These are phyloP conservation scores for Sus scrofa DNA, from an alignment of 2,113 vertebrate species.

Conservation along the genomic window DNA sequence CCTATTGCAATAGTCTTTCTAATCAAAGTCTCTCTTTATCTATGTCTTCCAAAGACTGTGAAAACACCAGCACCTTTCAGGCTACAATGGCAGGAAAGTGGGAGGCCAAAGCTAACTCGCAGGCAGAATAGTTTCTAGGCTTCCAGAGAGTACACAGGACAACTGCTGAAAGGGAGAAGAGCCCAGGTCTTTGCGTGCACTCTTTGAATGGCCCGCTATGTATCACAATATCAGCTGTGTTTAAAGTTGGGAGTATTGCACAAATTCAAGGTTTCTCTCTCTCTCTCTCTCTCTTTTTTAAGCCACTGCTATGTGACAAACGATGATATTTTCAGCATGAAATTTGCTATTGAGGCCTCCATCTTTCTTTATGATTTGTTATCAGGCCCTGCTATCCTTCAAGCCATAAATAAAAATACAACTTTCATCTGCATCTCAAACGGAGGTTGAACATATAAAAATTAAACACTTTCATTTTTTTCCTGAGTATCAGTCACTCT, in stretches of 20 bases:
- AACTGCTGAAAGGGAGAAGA: not conserved
- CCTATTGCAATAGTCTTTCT: not conserved
- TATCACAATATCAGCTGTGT: not conserved
- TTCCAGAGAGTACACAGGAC: not conserved
- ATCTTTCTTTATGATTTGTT: constrained; percentile 65
- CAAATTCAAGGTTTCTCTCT: constrained; percentile 5
- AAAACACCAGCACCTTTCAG: not conserved
- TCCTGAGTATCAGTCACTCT: not conserved
- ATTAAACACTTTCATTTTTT: constrained; percentile 72
- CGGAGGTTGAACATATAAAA: constrained; percentile 52
- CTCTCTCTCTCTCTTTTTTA: not conserved
- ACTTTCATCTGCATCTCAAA: constrained; percentile 71
- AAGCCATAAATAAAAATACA: constrained; percentile 70
- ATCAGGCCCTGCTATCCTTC: constrained; percentile 23
- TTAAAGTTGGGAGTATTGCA: not conserved
- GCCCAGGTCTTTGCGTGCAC: not conserved
- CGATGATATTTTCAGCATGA: constrained; percentile 57
- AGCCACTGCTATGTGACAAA: constrained; percentile 42
- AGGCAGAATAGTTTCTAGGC: not conserved
- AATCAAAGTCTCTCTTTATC: not conserved
- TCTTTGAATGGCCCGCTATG: not conserved
- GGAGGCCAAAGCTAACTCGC: not conserved
- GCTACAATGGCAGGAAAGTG: not conserved
- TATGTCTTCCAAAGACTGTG: not conserved
- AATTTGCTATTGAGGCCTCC: constrained; percentile 52